Conservation (phyloP, 2,888 invertebrate species). For the Cylindroiulus punctatus region DNA sequence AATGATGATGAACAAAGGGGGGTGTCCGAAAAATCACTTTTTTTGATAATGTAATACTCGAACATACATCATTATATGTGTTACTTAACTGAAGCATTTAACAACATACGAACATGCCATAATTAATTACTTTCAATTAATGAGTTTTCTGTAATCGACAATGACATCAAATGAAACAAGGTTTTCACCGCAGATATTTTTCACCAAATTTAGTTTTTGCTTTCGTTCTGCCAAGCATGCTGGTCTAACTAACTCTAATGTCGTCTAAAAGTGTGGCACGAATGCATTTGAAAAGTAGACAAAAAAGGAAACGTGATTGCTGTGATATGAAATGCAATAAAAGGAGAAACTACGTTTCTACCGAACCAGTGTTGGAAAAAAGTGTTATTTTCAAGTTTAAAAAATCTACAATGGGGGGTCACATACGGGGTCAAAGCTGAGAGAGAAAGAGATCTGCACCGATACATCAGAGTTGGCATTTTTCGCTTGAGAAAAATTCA, state of each 20-base stretch:
- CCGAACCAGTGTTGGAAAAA: slow-evolving; percentile 27
- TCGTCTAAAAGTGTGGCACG: not conserved
- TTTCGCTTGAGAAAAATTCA: not conserved
- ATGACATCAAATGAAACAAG: slow-evolving; percentile 27
- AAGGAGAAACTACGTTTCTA: not conserved
- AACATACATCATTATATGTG: no score
- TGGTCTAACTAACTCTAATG: not conserved
- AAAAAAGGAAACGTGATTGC: slow-evolving; percentile 32
- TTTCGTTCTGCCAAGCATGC: not conserved
- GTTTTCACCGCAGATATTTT: not conserved
- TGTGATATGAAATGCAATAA: slow-evolving; percentile 7
- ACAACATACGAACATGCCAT: no score
- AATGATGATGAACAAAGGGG: no score
- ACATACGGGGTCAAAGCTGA: slow-evolving; percentile 30
- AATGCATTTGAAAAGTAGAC: slow-evolving; percentile 23
- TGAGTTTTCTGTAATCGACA: no score
- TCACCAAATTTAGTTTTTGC: not conserved
- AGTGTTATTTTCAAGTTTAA: not conserved
- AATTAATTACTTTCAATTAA: no score
- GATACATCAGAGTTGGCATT: slow-evolving; percentile 21
- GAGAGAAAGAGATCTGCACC: slow-evolving; percentile 47
- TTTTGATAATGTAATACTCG: no score
- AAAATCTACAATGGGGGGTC: slow-evolving; percentile 10
- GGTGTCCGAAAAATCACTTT: no score
- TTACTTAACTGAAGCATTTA: no score